A percentile compares a stretch with the other conserved stretches of the same genome.
phyloP scores from a whole-genome alignment of 2,888 invertebrate species.

The Dolichopus griseipennis region DNA sequence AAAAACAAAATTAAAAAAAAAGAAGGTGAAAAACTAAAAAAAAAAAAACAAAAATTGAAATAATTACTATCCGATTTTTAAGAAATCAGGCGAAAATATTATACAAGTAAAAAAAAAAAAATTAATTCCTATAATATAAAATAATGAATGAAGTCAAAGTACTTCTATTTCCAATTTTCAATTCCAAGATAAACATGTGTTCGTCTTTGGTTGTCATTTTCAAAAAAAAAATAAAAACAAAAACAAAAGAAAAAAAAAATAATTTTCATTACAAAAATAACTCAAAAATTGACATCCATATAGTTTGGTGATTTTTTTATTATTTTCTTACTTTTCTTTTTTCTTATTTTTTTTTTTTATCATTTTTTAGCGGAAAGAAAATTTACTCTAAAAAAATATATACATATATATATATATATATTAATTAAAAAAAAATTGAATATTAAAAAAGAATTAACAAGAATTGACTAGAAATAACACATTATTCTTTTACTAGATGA shows the following conservation, averaged over 20 bases:
- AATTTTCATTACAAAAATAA: background rate
- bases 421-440: no score
- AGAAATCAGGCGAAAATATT: background rate
- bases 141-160: constrained; percentile 2
- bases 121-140: background rate
- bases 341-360: no score
- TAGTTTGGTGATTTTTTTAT: background rate
- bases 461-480: background rate
- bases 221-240: constrained; percentile 18
- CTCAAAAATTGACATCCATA: constrained; percentile 3
- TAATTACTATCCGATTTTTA: background rate
- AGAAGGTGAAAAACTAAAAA: background rate
- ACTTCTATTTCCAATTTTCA: constrained; percentile 10
- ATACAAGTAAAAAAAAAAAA: background rate
- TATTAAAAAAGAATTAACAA: background rate
- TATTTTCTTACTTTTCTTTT: no score
- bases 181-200: constrained; percentile 31
- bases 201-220: constrained; percentile 33
- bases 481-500: background rate
- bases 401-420: no score
- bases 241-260: no score
- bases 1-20: background rate
- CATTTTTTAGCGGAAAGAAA: no score
- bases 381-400: no score
- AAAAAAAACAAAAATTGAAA: background rate